phyloP scores from a whole-genome alignment of 2,113 vertebrate species.

The Oncorhynchus nerka region DNA sequence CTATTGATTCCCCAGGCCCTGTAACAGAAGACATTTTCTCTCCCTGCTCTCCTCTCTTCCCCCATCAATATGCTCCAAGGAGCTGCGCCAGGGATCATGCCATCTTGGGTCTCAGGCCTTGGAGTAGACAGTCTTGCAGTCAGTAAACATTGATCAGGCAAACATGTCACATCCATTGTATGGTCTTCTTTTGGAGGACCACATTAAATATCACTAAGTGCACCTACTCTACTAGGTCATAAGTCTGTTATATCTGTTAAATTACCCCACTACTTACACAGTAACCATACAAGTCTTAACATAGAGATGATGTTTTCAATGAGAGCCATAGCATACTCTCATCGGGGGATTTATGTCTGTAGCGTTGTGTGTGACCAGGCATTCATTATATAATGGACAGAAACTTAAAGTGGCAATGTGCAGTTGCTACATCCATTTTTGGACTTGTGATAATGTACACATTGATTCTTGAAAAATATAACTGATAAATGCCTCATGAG shows the following conservation, averaged over 20 bases:
- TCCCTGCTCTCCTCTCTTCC: slow-evolving; percentile 18
- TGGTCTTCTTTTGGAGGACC: background rate
- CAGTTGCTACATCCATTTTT: background rate
- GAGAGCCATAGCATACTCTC: background rate
- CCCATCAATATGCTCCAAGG: slow-evolving; percentile 61
- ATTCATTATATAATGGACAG: background rate
- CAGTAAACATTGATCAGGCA: slow-evolving; percentile 15
- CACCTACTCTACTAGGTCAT: background rate
- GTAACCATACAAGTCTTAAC: background rate
- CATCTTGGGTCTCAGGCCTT: slow-evolving; percentile 52
- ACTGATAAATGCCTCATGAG: too few species aligned
- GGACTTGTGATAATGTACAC: too few species aligned
- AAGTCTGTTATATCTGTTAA: background rate
- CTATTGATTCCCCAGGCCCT: slow-evolving; percentile 61
- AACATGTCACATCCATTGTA: background rate
- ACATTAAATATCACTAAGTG: background rate
- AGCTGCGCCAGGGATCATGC: slow-evolving; percentile 44
- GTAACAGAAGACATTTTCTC: slow-evolving; percentile 60
- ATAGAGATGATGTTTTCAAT: background rate
- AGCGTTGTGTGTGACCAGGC: background rate
- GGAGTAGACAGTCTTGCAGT: slow-evolving; percentile 27
- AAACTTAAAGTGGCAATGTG: background rate
- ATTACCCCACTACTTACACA: background rate
- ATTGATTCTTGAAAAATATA: too few species aligned
- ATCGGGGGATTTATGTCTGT: too few species aligned